Conservation (phyloP, 2,113 vertebrate species). For the Odocoileus virginianus region DNA sequence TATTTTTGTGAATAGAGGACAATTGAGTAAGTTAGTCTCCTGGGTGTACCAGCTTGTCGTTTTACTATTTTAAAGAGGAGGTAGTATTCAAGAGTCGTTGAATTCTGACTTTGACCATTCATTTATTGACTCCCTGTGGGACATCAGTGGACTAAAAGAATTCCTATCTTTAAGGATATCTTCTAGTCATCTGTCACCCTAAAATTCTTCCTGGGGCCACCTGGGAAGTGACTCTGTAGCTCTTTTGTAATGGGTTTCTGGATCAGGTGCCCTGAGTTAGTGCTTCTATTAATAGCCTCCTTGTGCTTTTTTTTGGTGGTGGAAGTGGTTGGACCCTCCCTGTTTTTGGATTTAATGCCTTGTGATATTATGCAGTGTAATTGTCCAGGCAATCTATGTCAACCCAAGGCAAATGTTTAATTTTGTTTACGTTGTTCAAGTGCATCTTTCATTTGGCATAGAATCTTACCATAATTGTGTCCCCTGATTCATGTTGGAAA, state of each 20-base stretch:
- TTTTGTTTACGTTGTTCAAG: neutral
- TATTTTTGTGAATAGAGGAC: neutral
- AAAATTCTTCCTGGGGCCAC: neutral
- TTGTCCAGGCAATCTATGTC: neutral
- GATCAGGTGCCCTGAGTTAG: neutral
- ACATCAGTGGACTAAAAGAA: neutral
- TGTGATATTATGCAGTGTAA: neutral
- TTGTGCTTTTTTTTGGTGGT: neutral
- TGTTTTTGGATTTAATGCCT: neutral
- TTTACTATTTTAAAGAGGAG: neutral
- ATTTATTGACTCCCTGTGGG: neutral
- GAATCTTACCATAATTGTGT: neutral
- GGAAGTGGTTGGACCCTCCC: neutral
- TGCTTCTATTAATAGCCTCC: neutral
- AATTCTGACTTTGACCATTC: neutral
- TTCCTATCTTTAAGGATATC: neutral
- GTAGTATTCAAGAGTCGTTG: neutral
- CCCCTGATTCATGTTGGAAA: neutral
- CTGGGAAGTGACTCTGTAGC: neutral
- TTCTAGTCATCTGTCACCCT: neutral
- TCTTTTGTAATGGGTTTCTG: neutral
- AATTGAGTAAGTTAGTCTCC: neutral
- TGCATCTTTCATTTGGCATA: neutral
- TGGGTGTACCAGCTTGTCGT: neutral
- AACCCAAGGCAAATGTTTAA: conserved; percentile 17